Base-by-base conservation (phyloP, 2,888 invertebrate species). In the Phlogophora meticulosa region DNA sequence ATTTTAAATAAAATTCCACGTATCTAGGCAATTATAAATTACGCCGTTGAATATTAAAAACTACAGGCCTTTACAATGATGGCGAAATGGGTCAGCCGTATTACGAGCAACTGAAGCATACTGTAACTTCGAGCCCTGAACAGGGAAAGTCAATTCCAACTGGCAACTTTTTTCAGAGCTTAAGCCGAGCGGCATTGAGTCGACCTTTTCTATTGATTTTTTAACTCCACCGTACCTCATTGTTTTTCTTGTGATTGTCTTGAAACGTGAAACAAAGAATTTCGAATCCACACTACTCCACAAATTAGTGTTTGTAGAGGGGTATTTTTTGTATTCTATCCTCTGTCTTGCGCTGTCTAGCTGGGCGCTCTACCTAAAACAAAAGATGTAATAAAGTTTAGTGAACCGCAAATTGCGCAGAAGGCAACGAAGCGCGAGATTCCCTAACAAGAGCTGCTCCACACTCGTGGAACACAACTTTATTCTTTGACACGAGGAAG, bases 81-180 rank as follows among this genome's bases (percentile, higher is more conserved):
- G 68, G 43, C 60, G 78, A 90, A 87, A 81, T 85, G 85, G 89
- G 90, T 88, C 89, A 87, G 80, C 83, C 83, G 82, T 82, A 81
- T 71, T 76, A 64, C 72, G 79, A 59, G 64, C 76, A 83, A 87
- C 83, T 88, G 87, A 88, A 85, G 85, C 87, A 83, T 85, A 83
- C 82, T 76, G 81, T 86, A 90, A 91, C 88, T 91, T 89, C 79
- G 76, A 71, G 78, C 80, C 82, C 76, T 82, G 88, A 93, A 93
- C 93, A 92, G 88, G 87, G 90, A 93, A 93, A 93, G 91, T 93
- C 93, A 92, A 93, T 93, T 91, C 88, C 80, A 89, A 89, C 88
- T 85, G 87, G 80, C 80, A 92, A 93, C 88, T 90, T 93, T 92
- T 91, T 90, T 85, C 85, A 87, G 87, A 83, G 85, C 86, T 81